Conservation (phyloP, 1,140 invertebrate species). For the Drosophila kurseongensis region DNA sequence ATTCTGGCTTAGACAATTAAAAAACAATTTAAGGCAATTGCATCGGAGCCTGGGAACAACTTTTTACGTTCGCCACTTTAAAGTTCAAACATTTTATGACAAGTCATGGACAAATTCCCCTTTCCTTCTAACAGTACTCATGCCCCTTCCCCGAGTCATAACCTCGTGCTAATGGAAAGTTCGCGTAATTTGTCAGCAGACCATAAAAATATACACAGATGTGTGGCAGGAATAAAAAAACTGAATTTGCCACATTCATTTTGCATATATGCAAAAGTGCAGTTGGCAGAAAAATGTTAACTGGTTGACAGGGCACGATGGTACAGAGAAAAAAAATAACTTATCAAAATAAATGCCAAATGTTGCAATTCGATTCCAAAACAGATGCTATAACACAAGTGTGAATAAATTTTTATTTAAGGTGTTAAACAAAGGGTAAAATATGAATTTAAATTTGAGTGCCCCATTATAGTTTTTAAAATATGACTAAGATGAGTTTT, state of each 20-base stretch:
- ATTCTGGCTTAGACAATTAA: conserved; percentile 42
- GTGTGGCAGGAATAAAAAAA: conserved; percentile 20
- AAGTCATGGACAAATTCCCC: conserved; percentile 23
- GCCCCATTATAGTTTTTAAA: no score
- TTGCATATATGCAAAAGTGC: conserved; percentile 45
- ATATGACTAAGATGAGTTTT: no score
- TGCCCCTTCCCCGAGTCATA: conserved; percentile 4
- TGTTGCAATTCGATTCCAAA: no score
- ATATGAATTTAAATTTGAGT: no score
- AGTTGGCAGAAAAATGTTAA: conserved; percentile 70
- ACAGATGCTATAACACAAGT: neutral
- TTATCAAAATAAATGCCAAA: no score
- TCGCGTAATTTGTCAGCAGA: conserved; percentile 78
- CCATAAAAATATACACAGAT: conserved; percentile 66
- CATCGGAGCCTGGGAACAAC: conserved; percentile 25
- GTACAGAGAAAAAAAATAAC: neutral
- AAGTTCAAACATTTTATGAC: conserved; percentile 42
- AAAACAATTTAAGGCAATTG: conserved; percentile 49
- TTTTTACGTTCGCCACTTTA: conserved; percentile 28
- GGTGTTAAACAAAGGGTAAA: no score
- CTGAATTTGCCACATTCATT: conserved; percentile 40
- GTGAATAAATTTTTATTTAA: no score
- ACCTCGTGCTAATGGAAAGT: conserved; percentile 69
- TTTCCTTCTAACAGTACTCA: conserved; percentile 15
- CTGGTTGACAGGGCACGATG: conserved; percentile 45